phyloP scores from a whole-genome alignment of 2,888 invertebrate genomes.

The Lithosia quadra region DNA sequence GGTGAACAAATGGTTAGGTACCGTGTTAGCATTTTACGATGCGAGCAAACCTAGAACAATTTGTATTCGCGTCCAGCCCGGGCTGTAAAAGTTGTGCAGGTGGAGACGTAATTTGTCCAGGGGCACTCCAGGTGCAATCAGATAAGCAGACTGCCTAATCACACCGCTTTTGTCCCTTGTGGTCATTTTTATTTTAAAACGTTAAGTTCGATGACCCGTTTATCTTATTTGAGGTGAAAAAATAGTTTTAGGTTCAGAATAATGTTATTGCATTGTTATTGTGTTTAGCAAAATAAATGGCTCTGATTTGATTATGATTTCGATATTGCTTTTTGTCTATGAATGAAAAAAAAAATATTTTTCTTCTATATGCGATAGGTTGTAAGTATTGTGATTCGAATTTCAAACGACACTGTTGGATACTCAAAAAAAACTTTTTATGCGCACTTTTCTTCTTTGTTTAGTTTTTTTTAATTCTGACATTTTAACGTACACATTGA shows the following conservation, averaged over 20 bases:
- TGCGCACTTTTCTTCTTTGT: too few relatives aligned
- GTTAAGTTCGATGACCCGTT: constrained; percentile 35
- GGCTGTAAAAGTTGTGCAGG: constrained; percentile 71
- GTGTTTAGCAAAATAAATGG: neutral
- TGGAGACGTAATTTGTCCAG: constrained; percentile 66
- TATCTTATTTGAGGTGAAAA: neutral
- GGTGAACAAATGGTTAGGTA: constrained; percentile 63
- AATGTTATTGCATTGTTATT: neutral
- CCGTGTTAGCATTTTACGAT: constrained; percentile 79
- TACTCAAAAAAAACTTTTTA: too few relatives aligned
- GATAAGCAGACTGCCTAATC: constrained; percentile 71
- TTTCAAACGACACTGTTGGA: too few relatives aligned
- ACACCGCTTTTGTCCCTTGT: constrained; percentile 60
- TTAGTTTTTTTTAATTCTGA: too few relatives aligned
- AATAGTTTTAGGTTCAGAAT: neutral
- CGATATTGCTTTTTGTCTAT: too few relatives aligned
- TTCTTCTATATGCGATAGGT: too few relatives aligned
- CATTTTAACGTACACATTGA: too few relatives aligned
- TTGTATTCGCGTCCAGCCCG: constrained; percentile 75
- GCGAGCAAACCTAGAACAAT: constrained; percentile 66
- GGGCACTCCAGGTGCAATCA: constrained; percentile 66
- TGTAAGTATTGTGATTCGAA: too few relatives aligned
- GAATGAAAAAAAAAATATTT: neutral
- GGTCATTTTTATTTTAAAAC: constrained; percentile 43
- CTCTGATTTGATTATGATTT: neutral